Percentiles rank a stretch among this genome's conserved stretches.
These are phyloP conservation scores for Gambusia affinis DNA, from an alignment of 2,113 vertebrate species.

Conservation along the genomic window DNA sequence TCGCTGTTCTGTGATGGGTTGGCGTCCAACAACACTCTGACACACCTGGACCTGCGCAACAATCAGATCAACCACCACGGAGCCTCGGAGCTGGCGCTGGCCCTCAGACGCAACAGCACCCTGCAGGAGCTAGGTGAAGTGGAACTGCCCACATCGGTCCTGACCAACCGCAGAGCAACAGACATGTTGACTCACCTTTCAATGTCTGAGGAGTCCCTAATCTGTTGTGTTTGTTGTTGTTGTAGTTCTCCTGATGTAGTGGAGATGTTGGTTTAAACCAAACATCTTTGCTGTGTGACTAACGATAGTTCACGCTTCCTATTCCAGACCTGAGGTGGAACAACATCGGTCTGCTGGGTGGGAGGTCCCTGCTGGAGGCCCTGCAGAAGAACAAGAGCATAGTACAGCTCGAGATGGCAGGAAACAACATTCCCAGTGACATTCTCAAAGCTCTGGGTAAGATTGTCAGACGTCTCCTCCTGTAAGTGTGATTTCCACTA, in stretches of 20 bases:
- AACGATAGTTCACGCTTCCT: neutral
- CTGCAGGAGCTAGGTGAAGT: conserved; percentile 89
- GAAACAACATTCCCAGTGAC: conserved; percentile 92
- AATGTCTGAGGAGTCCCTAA: no score
- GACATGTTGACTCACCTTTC: no score
- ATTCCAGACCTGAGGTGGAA: conserved; percentile 94
- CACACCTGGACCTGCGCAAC: conserved; percentile 90
- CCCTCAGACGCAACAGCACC: conserved; percentile 81
- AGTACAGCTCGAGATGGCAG: conserved; percentile 87
- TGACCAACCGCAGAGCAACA: neutral
- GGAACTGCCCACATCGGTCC: no score
- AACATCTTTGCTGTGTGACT: neutral
- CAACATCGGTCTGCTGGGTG: conserved; percentile 91
- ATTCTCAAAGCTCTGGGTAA: conserved; percentile 88
- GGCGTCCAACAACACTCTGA: conserved; percentile 79
- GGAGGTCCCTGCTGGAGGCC: conserved; percentile 85
- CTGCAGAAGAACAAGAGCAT: conserved; percentile 87
- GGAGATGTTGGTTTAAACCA: neutral
- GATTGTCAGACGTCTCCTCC: neutral
- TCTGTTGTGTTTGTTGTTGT: no score
- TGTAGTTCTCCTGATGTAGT: neutral
- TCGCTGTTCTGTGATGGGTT: conserved; percentile 88
- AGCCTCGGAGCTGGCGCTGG: conserved; percentile 84
- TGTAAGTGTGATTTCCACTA: no score
- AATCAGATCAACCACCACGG: conserved; percentile 95